Evolutionary conservation across 2,113 vertebrate genomes (phyloP), one percentile per base, ranked within the genome.

Genomic region (Ascaphus truei): DNA sequence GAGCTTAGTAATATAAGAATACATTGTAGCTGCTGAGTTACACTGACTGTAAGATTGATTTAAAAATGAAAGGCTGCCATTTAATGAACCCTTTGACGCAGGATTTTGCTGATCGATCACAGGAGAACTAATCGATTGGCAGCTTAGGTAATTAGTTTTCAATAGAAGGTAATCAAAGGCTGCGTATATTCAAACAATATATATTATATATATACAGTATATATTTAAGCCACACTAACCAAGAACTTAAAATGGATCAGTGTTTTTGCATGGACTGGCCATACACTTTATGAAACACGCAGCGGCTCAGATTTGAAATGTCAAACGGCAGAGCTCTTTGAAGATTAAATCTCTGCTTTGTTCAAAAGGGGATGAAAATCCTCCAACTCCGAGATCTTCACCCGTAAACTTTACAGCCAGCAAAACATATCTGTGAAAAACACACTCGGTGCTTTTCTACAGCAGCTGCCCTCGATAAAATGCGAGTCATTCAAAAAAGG

Each of bases 401-500:
- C 47, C 71, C 80, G 76, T 77, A 78, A 80, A 82, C 72, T 83
- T 83, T 82, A 66, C 74, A 65, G 71, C 64, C 68, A 82, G 76
- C 71, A 79, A 78, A 83, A 81, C 67, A 0, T 79, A 83, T 76
- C 77, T 79, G 73, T 78, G 63, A 68, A 81, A 83, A 84, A 76
- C 78, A 78, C 71, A 79, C 81, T 79, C 33, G 56, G 68, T 82
- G 68, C 74, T 79, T 73, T 75, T 77, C 76, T 71, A 71, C 56
- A 63, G 68, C 78, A 78, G 61, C 76, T 84, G 79, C 84, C 75
- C 82, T 82, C 1, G 0, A 76, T 82, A 85, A 88, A 86, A 84
- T 77, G 80, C 77, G 82, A 86, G 80, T 87, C 80, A 79, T 84
- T 90, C 72, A 72, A 82, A 89, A n/a, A 88, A 90, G 85, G 81